Evolutionary conservation across 53 echinoderm and acorn worm species (phyloP), one percentile per base, ranked within the genome.

Genomic region (Stichopus horrens): DNA sequence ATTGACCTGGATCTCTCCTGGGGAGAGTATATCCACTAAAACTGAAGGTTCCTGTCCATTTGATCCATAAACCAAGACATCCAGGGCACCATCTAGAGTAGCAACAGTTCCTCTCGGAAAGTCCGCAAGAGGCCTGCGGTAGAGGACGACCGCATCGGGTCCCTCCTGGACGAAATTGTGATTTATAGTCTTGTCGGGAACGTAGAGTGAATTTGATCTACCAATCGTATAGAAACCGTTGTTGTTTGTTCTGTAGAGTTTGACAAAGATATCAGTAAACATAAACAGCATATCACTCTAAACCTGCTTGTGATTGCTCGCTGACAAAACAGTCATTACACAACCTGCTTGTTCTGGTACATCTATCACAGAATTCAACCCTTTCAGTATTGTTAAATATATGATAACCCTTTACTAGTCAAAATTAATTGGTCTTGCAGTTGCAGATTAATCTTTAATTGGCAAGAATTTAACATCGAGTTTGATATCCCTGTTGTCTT

Each of bases 111-210:
- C 95, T 9, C 92, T 83, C 5, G 97, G 97, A 10, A 94, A 92
- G 86, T 90, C 88, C 8, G 88, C 66, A 6, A 89, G 79, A 9
- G 80, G 53, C 14, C 84, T 86, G 18, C 88, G 63, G 88, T 95
- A 98, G 21, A 98, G 90, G 22, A 92, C 98, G 0, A 94, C 89
- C 0, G 98, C 98, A 87, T 95, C 98, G 7, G 95, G 98, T 58
- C 98, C 98, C 37, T 89, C 74, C 65, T 98, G 94, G 10, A 98
- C 63, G 80, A 96, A 96, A 89, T 91, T 86, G 18, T 88, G 60
- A 4, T 67, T 83, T 9, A 98, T 87, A 19, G 90, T 23, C 67
- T 92, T 79, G 75, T 94, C 89, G 53, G 95, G 94, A 4, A 75
- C 14, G 6, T 93, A 94, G 11, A 9, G 56, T 21, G 94, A 53